Base-by-base conservation (phyloP, 2,113 vertebrate genomes). In the Scomber japonicus region DNA sequence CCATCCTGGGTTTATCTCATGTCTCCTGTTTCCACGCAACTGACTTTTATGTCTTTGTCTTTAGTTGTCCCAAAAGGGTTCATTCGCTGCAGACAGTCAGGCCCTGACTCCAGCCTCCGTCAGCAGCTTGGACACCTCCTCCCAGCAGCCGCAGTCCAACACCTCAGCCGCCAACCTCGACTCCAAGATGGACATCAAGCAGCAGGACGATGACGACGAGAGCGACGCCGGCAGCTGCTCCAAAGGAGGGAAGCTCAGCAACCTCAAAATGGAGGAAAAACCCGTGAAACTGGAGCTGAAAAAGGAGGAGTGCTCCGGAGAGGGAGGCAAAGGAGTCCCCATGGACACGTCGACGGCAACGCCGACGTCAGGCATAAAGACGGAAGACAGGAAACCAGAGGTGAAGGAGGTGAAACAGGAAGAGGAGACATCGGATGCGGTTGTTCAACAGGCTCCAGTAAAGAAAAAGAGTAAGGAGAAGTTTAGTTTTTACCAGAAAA, bases 401-500 rank as follows among this genome's bases (percentile, higher is more conserved):
- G 64, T 97, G 27, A 99, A 93, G 61, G 97, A 99, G 87, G 88
- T 90, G 24, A 96, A 97, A 89, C 96, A 97, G 50, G 98, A 97
- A 6, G 97, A 99, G 73, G 96, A 97, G 51, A 88, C 91, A 53
- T 94, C 96, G 0, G 95, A 94, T 68, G 90, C 95, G 53, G 93
- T 95, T 49, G 88, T 91, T 44, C 90, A 96, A 44, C 96, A 97
- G 13, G 95, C 96, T 17, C 94, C 97, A 86, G 96, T 91, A 16
- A 99, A 98, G 92, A 98, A 96, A 90, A 99, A 99, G 90, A 97
- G 98, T 99, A 94, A 94, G 96, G 13, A 55, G 9, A 12, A 48
- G 0, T 30, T 48, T 2, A 0, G 10, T 62, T 60, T 72, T 48
- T 19, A 30, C 1, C 1, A 45, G 2, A 59, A 50, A 59, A 17